A percentile compares a stretch with the other conserved stretches of the same genome.
Evolutionary conservation across 2,888 invertebrate genomes (phyloP).

Genomic region (Megastigmus dorsalis): DNA sequence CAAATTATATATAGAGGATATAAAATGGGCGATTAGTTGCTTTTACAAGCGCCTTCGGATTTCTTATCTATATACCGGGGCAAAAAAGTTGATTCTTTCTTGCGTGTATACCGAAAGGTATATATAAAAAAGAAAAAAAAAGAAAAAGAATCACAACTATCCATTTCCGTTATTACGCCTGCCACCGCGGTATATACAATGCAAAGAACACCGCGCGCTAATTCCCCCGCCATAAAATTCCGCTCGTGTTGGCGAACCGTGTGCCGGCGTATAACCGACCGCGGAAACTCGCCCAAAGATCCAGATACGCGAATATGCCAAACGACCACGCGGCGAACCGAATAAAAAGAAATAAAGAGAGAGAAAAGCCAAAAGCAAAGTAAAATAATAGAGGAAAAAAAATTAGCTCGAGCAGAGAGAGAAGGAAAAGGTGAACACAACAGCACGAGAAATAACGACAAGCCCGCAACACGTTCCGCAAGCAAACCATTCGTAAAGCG

Average conservation of each 20-base stretch:
- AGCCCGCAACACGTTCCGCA: conserved; percentile 11
- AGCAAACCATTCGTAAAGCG: conserved; percentile 8
- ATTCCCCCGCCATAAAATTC: conserved; percentile 28
- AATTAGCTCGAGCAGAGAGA: too few species aligned
- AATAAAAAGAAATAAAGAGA: background rate
- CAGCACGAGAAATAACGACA: background rate
- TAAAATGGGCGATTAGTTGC: too few species aligned
- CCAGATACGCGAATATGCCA: conserved; percentile 34
- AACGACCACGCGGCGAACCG: too few species aligned
- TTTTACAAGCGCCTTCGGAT: too few species aligned
- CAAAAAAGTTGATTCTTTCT: too few species aligned
- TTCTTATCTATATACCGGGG: too few species aligned
- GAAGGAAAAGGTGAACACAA: background rate
- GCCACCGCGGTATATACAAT: background rate
- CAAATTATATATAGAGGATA: too few species aligned
- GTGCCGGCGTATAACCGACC: too few species aligned
- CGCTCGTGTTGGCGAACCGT: background rate
- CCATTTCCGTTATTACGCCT: conserved; percentile 12
- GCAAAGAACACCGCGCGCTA: conserved; percentile 3
- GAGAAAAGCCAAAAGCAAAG: background rate
- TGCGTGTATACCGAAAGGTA: too few species aligned
- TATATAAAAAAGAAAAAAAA: too few species aligned
- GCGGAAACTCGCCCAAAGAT: too few species aligned
- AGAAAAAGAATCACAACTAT: background rate
- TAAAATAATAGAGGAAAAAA: background rate